A percentile compares a stretch with the other conserved stretches of the same genome.
Conservation (phyloP, 2,797 vertebrate genomes). For the Telmatherina bonti region DNA sequence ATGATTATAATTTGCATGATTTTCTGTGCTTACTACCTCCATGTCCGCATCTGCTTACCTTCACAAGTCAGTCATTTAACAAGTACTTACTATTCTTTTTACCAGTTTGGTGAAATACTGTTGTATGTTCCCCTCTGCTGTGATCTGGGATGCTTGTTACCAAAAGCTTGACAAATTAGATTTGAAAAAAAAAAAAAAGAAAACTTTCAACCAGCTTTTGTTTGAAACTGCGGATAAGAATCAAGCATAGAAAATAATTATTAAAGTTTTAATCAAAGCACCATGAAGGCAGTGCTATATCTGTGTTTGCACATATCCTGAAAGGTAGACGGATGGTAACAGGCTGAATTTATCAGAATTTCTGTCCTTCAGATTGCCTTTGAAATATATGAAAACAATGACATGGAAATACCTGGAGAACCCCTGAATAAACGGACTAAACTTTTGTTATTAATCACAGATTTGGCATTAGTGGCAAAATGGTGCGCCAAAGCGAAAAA, state of each 20-base stretch:
- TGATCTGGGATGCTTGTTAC: constrained; percentile 68
- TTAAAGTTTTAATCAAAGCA: too few species aligned
- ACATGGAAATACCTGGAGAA: constrained; percentile 30
- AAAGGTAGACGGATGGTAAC: constrained; percentile 34
- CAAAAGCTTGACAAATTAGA: constrained; percentile 1
- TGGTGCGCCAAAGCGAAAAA: background rate
- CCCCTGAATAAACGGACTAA: background rate
- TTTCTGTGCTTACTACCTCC: background rate
- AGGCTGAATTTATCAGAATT: constrained; percentile 46
- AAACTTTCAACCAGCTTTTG: constrained; percentile 63
- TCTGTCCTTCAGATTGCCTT: constrained; percentile 37
- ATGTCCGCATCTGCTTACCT: background rate
- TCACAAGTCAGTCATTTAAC: background rate
- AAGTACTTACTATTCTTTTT: constrained; percentile 23
- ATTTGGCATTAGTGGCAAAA: too few species aligned
- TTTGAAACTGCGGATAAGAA: constrained; percentile 59
- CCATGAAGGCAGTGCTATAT: too few species aligned
- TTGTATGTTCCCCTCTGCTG: constrained; percentile 36
- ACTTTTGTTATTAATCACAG: too few species aligned
- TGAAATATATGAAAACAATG: constrained; percentile 70
- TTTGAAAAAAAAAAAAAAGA: background rate
- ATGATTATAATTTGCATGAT: background rate
- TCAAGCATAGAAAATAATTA: constrained; percentile 46
- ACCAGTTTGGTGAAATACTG: constrained; percentile 12
- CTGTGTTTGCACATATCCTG: constrained; percentile 56